phyloP scores from a whole-genome alignment of 2,113 vertebrate species.

The Genyomyrus donnyi region DNA sequence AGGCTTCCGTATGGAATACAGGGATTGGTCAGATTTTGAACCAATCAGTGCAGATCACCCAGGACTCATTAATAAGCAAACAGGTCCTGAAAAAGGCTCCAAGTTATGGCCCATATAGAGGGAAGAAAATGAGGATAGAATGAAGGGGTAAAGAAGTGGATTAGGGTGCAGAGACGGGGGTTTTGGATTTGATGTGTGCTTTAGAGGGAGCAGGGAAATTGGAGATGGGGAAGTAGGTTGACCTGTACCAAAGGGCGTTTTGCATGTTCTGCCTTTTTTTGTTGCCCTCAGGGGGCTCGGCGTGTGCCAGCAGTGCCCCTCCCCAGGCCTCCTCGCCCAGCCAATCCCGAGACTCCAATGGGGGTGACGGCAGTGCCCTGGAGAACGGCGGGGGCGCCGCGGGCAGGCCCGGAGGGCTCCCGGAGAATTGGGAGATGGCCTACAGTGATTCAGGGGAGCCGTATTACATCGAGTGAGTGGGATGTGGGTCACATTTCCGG shows the following conservation, averaged over 20 bases:
- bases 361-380: conserved; percentile 39
- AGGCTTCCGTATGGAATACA: not conserved
- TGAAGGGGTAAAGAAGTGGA: not conserved
- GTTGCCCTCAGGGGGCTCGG: conserved; percentile 50
- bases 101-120: not conserved
- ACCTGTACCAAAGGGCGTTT: conserved; percentile 21
- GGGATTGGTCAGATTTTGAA: not conserved
- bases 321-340: conserved; percentile 50
- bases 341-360: conserved; percentile 54
- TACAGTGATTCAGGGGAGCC: conserved; percentile 58
- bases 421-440: conserved; percentile 62
- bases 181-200: not conserved
- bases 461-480: conserved; percentile 56
- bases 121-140: not conserved
- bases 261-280: not conserved
- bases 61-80: not conserved
- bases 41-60: not conserved
- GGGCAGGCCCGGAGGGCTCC: conserved; percentile 43
- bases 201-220: not conserved
- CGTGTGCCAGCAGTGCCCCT: conserved; percentile 45
- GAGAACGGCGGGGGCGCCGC: conserved; percentile 46
- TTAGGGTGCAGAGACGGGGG: not conserved
- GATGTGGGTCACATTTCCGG: not conserved
- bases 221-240: not conserved
- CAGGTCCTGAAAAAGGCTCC: not conserved